phyloP scores from a whole-genome alignment of 1,140 invertebrate genomes.

The Stenopsyche tienmushanensis region DNA sequence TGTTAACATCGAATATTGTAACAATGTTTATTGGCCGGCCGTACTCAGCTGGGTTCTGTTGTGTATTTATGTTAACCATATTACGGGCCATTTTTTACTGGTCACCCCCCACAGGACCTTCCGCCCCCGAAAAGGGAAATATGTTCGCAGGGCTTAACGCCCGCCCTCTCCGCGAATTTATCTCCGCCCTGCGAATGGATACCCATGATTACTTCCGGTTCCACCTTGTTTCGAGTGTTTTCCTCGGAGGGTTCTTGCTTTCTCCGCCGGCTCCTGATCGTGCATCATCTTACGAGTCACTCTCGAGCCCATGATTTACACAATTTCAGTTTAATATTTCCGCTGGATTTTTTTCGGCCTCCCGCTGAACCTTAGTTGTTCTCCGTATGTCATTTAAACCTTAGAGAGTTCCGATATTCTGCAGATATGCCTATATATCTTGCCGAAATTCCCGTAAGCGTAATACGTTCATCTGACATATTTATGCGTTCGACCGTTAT shows the following conservation, averaged over 20 bases:
- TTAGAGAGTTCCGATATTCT: background rate
- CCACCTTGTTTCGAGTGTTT: background rate
- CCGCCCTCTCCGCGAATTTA: conserved; percentile 19
- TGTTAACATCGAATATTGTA: background rate
- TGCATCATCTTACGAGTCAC: no score
- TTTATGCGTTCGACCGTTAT: conserved; percentile 22
- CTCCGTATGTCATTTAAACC: background rate
- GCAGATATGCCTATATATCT: background rate
- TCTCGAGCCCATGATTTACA: no score
- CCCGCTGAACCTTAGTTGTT: background rate
- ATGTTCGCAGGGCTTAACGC: conserved; percentile 11
- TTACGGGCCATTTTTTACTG: conserved; percentile 12
- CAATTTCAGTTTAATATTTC: conserved; percentile 1
- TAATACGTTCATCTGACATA: conserved; percentile 17
- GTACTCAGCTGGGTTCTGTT: background rate
- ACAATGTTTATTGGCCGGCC: background rate
- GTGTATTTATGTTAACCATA: background rate
- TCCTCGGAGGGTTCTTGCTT: no score
- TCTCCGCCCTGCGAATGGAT: conserved; percentile 25
- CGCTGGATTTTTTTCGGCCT: background rate
- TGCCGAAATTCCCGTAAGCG: conserved; percentile 3
- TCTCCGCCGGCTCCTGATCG: no score
- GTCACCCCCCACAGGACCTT: background rate
- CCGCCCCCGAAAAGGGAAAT: conserved; percentile 10
- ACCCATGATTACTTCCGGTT: conserved; percentile 19